Percentiles rank a stretch among this genome's conserved stretches.
Evolutionary conservation across 2,113 vertebrate genomes (phyloP).

Genomic region (Callionymus lyra): DNA sequence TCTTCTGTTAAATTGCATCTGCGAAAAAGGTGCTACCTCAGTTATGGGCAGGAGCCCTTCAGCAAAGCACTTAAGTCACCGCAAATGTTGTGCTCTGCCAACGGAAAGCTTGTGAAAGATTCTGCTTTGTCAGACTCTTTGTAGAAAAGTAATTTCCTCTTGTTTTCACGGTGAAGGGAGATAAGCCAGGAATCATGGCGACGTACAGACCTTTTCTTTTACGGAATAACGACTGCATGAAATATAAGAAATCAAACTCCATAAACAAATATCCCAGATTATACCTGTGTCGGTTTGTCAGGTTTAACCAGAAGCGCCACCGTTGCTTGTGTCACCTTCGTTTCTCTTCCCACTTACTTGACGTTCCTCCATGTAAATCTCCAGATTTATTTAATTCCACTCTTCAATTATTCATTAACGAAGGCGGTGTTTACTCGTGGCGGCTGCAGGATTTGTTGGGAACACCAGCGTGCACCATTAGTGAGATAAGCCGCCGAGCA

Average conservation of each 20-base stretch:
- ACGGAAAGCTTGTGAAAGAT: slow-evolving; percentile 36
- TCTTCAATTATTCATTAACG: slow-evolving; percentile 41
- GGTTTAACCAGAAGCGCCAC: slow-evolving; percentile 1
- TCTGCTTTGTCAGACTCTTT: slow-evolving; percentile 43
- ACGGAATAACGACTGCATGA: slow-evolving; percentile 3
- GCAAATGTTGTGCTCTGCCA: slow-evolving; percentile 27
- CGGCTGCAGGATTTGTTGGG: slow-evolving; percentile 11
- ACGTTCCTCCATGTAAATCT: slow-evolving; percentile 20
- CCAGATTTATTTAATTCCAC: slow-evolving; percentile 21
- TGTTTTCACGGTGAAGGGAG: slow-evolving; percentile 39
- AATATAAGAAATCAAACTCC: slow-evolving; percentile 1
- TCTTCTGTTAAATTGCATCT: slow-evolving; percentile 18
- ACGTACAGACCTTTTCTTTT: slow-evolving; percentile 13
- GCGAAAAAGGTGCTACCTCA: slow-evolving; percentile 7
- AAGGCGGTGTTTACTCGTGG: slow-evolving; percentile 25
- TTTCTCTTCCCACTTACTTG: background rate
- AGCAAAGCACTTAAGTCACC: slow-evolving; percentile 28
- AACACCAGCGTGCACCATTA: slow-evolving; percentile 31
- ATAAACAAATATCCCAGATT: background rate
- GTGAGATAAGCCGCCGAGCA: slow-evolving; percentile 38
- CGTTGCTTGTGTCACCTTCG: background rate
- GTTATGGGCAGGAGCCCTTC: slow-evolving; percentile 16
- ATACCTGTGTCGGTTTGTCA: background rate
- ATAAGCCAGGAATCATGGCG: slow-evolving; percentile 27
- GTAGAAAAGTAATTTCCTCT: slow-evolving; percentile 47